These are phyloP conservation scores for Caranx ignobilis DNA, from an alignment of 2,113 vertebrate genomes.

Conservation along the genomic window DNA sequence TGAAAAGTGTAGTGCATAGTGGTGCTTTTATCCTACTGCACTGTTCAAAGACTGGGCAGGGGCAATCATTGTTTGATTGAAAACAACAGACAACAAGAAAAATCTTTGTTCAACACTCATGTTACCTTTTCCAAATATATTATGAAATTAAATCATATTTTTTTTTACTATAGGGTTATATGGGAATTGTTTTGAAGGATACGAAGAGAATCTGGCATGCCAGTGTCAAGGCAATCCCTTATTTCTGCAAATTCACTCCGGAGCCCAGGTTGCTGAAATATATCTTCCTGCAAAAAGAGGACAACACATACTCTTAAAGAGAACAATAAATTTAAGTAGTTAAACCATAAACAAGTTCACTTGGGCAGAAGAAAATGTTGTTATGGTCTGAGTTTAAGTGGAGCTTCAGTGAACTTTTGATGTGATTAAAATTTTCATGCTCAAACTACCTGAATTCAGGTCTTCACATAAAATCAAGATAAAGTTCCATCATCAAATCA, in stretches of 20 bases:
- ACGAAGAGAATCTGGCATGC: conserved; percentile 90
- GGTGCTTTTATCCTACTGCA: background rate
- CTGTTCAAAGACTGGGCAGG: no score
- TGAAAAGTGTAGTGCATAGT: background rate
- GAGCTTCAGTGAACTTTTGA: conserved; percentile 3
- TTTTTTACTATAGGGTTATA: background rate
- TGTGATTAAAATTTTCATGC: background rate
- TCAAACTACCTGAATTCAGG: background rate
- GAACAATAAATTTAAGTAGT: background rate
- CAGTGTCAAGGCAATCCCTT: conserved; percentile 94
- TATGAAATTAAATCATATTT: background rate
- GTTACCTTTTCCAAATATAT: background rate
- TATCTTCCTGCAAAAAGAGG: conserved; percentile 88
- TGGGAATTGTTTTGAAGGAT: conserved; percentile 85
- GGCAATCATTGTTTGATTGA: background rate
- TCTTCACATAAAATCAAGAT: background rate
- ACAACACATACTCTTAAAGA: conserved; percentile 6
- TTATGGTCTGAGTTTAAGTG: background rate
- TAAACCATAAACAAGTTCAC: background rate
- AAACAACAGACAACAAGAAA: background rate
- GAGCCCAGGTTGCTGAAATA: conserved; percentile 97
- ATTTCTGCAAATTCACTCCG: conserved; percentile 93
- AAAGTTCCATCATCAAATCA: conserved; percentile 6
- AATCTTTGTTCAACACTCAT: background rate
- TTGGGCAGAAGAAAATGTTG: background rate